A percentile compares a stretch with the other conserved stretches of the same genome.
Conservation (phyloP, 2,797 vertebrate species). For the Sparidentex hasta region DNA sequence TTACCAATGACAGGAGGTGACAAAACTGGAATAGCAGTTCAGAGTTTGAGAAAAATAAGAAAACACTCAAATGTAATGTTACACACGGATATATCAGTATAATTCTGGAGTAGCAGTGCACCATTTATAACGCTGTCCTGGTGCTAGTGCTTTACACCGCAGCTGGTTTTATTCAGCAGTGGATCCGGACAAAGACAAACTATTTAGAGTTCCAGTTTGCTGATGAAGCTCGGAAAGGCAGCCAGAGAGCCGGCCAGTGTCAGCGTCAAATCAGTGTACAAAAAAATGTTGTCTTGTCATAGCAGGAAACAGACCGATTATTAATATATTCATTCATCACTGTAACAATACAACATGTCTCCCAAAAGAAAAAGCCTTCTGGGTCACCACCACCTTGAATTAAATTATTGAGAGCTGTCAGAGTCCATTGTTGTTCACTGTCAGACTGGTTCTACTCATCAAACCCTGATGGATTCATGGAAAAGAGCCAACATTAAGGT, state of each 20-base stretch:
- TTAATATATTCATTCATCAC: background rate
- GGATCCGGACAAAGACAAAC: conserved; percentile 14
- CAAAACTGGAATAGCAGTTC: background rate
- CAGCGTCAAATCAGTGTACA: background rate
- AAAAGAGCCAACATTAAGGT: background rate
- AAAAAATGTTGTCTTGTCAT: background rate
- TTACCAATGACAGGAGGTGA: too few species aligned
- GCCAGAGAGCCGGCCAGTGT: background rate
- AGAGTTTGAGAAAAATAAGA: background rate
- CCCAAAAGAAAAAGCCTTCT: too few species aligned
- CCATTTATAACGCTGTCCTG: background rate
- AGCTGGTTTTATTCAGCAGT: conserved; percentile 13
- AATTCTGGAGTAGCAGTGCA: background rate
- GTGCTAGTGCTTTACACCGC: background rate
- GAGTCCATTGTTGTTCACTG: too few species aligned
- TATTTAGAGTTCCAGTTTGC: conserved; percentile 21
- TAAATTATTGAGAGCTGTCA: too few species aligned
- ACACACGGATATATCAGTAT: too few species aligned
- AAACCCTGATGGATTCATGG: background rate
- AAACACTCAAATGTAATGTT: background rate
- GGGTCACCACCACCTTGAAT: too few species aligned
- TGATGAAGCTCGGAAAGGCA: background rate
- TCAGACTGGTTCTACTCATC: background rate
- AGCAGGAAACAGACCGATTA: background rate
- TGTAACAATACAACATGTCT: background rate